Evolutionary conservation across 2,888 invertebrate genomes (phyloP).

Genomic region (Apocheima hispidaria): DNA sequence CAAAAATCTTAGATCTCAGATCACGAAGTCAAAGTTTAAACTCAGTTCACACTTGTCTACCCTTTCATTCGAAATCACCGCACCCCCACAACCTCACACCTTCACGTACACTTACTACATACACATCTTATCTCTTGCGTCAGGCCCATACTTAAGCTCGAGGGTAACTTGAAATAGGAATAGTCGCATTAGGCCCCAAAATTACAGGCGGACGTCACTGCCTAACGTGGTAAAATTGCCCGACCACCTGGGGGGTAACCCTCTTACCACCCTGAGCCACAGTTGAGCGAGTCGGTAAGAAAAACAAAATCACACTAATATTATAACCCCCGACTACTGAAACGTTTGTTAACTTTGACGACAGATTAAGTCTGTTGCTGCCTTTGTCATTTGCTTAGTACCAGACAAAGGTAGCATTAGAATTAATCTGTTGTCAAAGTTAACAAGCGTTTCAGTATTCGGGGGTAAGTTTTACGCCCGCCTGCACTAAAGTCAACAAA

Average conservation of each 20-base stretch:
- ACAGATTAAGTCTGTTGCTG: too few species aligned
- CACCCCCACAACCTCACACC: slow-evolving; percentile 26
- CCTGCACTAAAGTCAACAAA: too few species aligned
- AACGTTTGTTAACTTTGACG: too few species aligned
- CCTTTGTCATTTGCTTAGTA: too few species aligned
- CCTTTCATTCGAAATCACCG: slow-evolving; percentile 22
- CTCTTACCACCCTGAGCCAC: slow-evolving; percentile 61
- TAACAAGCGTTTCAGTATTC: too few species aligned
- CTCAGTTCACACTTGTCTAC: slow-evolving; percentile 18
- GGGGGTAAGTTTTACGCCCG: too few species aligned
- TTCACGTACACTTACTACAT: slow-evolving; percentile 34
- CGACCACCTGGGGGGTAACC: slow-evolving; percentile 81
- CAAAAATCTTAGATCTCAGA: too few species aligned
- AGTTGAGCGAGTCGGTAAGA: slow-evolving; percentile 11
- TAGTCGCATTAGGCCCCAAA: slow-evolving; percentile 85
- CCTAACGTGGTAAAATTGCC: slow-evolving; percentile 84
- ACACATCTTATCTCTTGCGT: slow-evolving; percentile 73
- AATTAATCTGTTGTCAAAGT: too few species aligned
- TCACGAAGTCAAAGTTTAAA: slow-evolving; percentile 1
- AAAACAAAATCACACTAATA: neutral
- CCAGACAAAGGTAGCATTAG: too few species aligned
- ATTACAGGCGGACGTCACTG: slow-evolving; percentile 84
- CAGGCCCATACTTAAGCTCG: slow-evolving; percentile 80
- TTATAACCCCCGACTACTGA: too few species aligned
- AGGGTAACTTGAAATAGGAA: slow-evolving; percentile 84